Conservation (phyloP, 1,140 invertebrate genomes). For the Apis florea region DNA sequence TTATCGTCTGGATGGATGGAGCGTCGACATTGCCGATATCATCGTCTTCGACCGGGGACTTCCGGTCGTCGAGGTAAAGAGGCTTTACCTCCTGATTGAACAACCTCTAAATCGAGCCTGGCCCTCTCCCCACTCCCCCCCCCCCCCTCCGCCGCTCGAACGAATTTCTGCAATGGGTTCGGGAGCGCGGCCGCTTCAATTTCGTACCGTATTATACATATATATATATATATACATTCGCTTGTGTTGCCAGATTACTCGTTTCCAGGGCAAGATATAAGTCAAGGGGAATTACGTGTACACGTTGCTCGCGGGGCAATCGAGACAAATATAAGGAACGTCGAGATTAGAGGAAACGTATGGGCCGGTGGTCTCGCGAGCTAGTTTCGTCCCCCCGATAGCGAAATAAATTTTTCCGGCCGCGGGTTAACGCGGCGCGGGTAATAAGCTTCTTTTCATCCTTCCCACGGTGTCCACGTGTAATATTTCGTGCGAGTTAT, state of each 20-base stretch:
- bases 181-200: slow-evolving; percentile 43
- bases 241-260: slow-evolving; percentile 49
- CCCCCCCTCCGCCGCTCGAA: neutral
- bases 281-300: slow-evolving; percentile 49
- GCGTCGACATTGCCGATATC: slow-evolving; percentile 57
- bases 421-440: neutral
- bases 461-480: neutral
- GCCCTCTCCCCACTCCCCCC: neutral
- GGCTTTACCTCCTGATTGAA: slow-evolving; percentile 62
- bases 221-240: slow-evolving; percentile 9
- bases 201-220: slow-evolving; percentile 39
- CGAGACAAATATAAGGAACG: slow-evolving; percentile 49
- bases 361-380: neutral
- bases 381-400: slow-evolving; percentile 30
- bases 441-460: slow-evolving; percentile 21
- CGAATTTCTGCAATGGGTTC: slow-evolving; percentile 29
- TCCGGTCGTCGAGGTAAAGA: slow-evolving; percentile 58
- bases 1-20: slow-evolving; percentile 46
- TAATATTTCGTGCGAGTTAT: neutral
- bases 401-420: slow-evolving; percentile 38
- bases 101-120: slow-evolving; percentile 53
- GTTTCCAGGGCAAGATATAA: slow-evolving; percentile 23
- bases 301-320: slow-evolving; percentile 18
- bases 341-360: slow-evolving; percentile 43
- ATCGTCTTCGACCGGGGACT: slow-evolving; percentile 44